Percentiles rank a stretch among this genome's conserved stretches.
phyloP scores from a whole-genome alignment of 2,797 vertebrate species.

The Tragopan temminckii region DNA sequence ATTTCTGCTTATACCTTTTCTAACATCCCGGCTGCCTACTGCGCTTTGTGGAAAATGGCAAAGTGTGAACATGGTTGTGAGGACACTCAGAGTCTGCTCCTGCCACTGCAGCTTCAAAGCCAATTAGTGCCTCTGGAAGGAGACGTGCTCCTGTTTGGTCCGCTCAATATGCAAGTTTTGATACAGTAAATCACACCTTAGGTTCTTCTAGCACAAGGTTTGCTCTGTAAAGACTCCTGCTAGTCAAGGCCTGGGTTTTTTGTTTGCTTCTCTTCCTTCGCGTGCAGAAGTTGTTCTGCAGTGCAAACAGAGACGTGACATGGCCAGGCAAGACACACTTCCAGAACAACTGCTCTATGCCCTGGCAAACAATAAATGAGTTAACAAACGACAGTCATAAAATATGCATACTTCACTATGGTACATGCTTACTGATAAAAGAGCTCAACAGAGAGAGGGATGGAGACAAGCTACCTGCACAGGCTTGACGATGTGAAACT shows the following conservation, averaged over 20 bases:
- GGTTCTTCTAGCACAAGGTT: slow-evolving; percentile 21
- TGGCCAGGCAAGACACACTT: slow-evolving; percentile 13
- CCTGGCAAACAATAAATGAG: slow-evolving; percentile 30
- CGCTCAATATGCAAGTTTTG: slow-evolving; percentile 46
- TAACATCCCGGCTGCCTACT: slow-evolving; percentile 24
- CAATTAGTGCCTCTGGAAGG: slow-evolving; percentile 47
- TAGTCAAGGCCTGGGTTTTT: slow-evolving; percentile 25
- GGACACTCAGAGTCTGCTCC: neutral
- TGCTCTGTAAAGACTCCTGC: slow-evolving; percentile 14
- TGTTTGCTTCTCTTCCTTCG: neutral
- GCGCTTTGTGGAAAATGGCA: neutral
- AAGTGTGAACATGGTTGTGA: neutral
- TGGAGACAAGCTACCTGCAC: neutral
- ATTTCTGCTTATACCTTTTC: slow-evolving; percentile 17
- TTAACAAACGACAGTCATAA: neutral
- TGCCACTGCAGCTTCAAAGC: slow-evolving; percentile 40
- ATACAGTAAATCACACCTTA: slow-evolving; percentile 23
- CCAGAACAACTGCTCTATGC: neutral
- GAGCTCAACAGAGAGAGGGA: neutral
- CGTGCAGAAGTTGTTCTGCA: slow-evolving; percentile 19
- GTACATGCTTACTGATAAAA: neutral
- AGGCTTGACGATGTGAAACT: slow-evolving; percentile 30
- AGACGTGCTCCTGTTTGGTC: slow-evolving; percentile 37
- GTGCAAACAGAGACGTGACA: slow-evolving; percentile 19
- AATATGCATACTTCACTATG: neutral